Conservation (phyloP, 2,888 invertebrate genomes). For the Ennomos erosarius region DNA sequence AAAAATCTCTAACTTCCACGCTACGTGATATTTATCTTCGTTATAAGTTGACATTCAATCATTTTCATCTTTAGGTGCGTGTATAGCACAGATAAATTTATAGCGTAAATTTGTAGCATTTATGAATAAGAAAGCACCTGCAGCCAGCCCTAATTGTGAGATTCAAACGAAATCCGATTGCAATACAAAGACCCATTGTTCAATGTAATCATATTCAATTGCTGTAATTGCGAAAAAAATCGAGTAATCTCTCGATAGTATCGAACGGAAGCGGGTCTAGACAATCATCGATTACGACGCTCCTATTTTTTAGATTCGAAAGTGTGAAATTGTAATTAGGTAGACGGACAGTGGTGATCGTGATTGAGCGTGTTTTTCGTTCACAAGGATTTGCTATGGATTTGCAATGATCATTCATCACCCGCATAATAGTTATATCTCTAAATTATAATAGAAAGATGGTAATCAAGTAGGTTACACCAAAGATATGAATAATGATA, state of each 20-base stretch:
- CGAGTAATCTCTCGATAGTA: slow-evolving; percentile 43
- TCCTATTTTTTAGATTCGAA: slow-evolving; percentile 57
- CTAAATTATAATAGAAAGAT: too few relatives aligned
- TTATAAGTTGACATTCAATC: too few relatives aligned
- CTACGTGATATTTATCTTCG: too few relatives aligned
- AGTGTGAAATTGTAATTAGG: slow-evolving; percentile 57
- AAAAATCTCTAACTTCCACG: too few relatives aligned
- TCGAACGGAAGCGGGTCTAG: slow-evolving; percentile 58
- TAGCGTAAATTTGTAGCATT: too few relatives aligned
- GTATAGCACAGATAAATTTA: too few relatives aligned
- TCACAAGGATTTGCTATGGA: slow-evolving; percentile 11
- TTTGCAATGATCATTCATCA: not conserved
- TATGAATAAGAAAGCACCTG: not conserved
- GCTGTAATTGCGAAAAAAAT: slow-evolving; percentile 46
- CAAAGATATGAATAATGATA: too few relatives aligned
- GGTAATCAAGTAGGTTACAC: too few relatives aligned
- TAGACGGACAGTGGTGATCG: slow-evolving; percentile 48
- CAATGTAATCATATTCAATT: slow-evolving; percentile 40
- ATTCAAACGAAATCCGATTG: slow-evolving; percentile 62
- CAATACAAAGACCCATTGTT: slow-evolving; percentile 67
- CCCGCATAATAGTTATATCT: too few relatives aligned
- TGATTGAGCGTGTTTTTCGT: slow-evolving; percentile 29
- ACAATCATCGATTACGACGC: slow-evolving; percentile 57
- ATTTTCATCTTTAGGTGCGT: too few relatives aligned
- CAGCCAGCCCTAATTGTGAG: slow-evolving; percentile 42